Conservation (phyloP, 2,797 vertebrate genomes). For the Chlorospingus flavigularis region DNA sequence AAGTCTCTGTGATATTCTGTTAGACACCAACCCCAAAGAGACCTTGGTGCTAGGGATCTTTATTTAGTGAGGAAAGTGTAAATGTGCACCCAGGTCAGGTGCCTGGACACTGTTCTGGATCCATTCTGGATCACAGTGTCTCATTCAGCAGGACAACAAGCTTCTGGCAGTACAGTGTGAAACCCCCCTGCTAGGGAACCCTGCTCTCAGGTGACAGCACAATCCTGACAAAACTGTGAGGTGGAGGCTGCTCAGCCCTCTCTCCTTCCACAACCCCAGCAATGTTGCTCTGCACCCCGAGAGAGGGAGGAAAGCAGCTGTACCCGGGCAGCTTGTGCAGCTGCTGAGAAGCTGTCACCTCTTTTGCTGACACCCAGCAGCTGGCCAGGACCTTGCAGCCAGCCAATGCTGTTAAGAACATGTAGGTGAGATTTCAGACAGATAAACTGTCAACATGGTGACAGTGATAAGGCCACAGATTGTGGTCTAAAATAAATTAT, state of each 20-base stretch:
- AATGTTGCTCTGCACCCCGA: fast-evolving
- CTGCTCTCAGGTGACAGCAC: neutral
- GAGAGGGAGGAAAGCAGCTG: neutral
- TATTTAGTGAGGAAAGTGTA: neutral
- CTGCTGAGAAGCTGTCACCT: neutral
- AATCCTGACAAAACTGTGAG: neutral
- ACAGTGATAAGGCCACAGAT: neutral
- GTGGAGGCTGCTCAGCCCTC: neutral
- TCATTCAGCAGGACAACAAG: neutral
- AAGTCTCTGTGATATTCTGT: neutral
- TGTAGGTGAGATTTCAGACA: slow-evolving; percentile 26
- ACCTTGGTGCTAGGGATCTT: neutral
- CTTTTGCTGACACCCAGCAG: slow-evolving; percentile 17
- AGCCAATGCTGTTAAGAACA: slow-evolving; percentile 22
- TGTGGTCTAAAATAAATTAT: slow-evolving; percentile 15
- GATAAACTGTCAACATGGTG: neutral
- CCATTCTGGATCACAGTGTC: neutral
- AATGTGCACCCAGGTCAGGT: neutral
- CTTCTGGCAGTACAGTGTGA: neutral
- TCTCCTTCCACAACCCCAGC: neutral
- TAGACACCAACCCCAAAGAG: neutral
- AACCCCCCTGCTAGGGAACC: fast-evolving
- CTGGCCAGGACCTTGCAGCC: slow-evolving; percentile 31
- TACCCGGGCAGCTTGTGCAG: neutral
- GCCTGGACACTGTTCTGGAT: neutral